Evolutionary conservation across 2,888 invertebrate species (phyloP).

Genomic region (Xylophagus ater): DNA sequence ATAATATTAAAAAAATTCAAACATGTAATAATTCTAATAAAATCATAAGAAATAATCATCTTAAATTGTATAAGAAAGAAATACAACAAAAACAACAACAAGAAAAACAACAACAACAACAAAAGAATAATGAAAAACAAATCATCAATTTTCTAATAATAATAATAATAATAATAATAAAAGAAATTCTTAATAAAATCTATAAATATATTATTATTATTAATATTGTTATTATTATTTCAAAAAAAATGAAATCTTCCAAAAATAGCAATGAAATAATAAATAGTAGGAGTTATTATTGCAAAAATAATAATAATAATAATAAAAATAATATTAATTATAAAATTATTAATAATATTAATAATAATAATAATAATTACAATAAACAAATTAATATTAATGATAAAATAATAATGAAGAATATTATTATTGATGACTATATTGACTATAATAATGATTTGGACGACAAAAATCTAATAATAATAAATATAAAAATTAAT

Average conservation of each 20-base stretch:
- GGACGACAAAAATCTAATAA: neutral
- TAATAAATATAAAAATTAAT: conserved; percentile 3
- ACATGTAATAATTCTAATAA: too few relatives aligned
- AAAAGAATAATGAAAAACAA: neutral
- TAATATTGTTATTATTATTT: too few relatives aligned
- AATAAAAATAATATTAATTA: too few relatives aligned
- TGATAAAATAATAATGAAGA: neutral
- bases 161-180: neutral
- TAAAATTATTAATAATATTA: too few relatives aligned
- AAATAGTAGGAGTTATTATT: conserved; percentile 11
- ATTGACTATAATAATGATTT: neutral
- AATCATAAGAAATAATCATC: too few relatives aligned
- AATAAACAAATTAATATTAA: conserved; percentile 1
- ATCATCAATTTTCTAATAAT: conserved; percentile 2
- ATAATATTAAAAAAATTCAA: neutral
- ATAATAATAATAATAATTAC: neutral
- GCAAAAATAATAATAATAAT: conserved; percentile 14
- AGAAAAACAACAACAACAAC: neutral
- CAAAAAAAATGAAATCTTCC: conserved; percentile 14
- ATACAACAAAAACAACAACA: neutral
- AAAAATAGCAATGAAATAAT: conserved; percentile 16
- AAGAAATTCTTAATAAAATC: too few relatives aligned
- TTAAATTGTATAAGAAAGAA: too few relatives aligned
- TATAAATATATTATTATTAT: too few relatives aligned
- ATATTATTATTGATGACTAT: neutral